These are phyloP conservation scores for Malaclemys terrapin DNA, from an alignment of 2,113 vertebrate genomes.

Conservation along the genomic window DNA sequence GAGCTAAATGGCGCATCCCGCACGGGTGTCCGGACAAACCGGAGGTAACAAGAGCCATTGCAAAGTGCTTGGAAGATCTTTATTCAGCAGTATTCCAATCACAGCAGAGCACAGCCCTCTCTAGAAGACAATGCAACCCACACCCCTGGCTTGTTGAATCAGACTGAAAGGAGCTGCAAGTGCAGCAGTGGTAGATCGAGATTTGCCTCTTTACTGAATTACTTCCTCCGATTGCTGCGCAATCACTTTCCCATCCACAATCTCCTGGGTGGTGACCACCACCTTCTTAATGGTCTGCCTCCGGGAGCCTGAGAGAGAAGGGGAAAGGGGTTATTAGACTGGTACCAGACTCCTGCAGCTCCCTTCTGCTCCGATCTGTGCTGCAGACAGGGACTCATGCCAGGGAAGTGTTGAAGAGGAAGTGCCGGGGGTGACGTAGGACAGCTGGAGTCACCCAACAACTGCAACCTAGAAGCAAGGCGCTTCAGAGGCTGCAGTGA, in stretches of 20 bases:
- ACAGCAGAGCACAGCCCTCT: neutral
- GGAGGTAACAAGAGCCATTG: neutral
- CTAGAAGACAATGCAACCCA: no score
- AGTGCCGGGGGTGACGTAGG: neutral
- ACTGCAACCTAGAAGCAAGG: no score
- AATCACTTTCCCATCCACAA: slow-evolving; percentile 40
- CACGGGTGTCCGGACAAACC: neutral
- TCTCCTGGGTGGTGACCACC: slow-evolving; percentile 38
- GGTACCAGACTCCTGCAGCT: neutral
- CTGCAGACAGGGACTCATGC: neutral
- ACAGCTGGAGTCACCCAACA: neutral
- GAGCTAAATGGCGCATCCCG: no score
- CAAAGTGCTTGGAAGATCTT: neutral
- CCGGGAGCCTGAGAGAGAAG: slow-evolving; percentile 22
- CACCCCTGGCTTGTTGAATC: neutral
- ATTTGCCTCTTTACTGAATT: neutral
- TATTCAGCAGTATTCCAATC: neutral
- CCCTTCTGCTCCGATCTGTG: neutral
- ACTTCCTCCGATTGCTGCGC: slow-evolving; percentile 12
- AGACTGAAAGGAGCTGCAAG: no score
- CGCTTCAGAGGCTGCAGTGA: neutral
- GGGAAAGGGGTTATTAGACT: neutral
- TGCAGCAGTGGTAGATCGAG: neutral
- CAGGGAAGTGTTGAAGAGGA: neutral
- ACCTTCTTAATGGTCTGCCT: slow-evolving; percentile 42